Conservation (phyloP, 2,888 invertebrate species). For the Sarcophaga variegata region DNA sequence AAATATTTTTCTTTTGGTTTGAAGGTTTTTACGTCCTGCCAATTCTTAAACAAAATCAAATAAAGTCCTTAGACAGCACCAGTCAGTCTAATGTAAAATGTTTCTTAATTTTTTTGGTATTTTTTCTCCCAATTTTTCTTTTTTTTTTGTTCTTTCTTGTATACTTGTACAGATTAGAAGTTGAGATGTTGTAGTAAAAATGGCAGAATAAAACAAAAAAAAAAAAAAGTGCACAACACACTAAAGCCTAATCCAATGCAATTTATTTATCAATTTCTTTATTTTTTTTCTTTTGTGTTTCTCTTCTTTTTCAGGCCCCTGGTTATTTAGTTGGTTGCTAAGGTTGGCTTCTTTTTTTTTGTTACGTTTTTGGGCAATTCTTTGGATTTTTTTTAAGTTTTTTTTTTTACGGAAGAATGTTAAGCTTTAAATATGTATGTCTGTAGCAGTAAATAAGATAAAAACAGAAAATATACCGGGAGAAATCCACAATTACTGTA, state of each 20-base stretch:
- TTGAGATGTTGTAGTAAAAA: conserved; percentile 49
- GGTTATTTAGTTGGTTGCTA: conserved; percentile 31
- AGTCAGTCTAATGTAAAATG: conserved; percentile 9
- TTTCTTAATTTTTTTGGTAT: conserved; percentile 7
- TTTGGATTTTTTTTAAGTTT: conserved; percentile 33
- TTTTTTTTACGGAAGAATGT: conserved; percentile 38
- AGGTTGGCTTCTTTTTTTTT: neutral
- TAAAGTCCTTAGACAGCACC: conserved; percentile 64
- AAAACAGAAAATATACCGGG: conserved; percentile 28
- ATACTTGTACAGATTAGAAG: conserved; percentile 51
- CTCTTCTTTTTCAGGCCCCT: neutral
- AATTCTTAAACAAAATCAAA: conserved; percentile 40
- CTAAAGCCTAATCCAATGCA: conserved; percentile 70
- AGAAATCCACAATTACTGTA: neutral
- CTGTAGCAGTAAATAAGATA: conserved; percentile 44
- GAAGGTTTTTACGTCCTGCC: neutral
- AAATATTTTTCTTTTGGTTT: conserved; percentile 53
- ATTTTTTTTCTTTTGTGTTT: conserved; percentile 32
- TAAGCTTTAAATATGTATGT: conserved; percentile 66
- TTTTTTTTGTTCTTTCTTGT: conserved; percentile 28
- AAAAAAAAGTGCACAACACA: conserved; percentile 63
- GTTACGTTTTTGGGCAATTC: conserved; percentile 11
- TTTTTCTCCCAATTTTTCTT: neutral
- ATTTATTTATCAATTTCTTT: conserved; percentile 67
- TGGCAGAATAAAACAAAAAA: conserved; percentile 4